Evolutionary conservation across 2,797 vertebrate species (phyloP).

Genomic region (Tympanoctomys barrerae): DNA sequence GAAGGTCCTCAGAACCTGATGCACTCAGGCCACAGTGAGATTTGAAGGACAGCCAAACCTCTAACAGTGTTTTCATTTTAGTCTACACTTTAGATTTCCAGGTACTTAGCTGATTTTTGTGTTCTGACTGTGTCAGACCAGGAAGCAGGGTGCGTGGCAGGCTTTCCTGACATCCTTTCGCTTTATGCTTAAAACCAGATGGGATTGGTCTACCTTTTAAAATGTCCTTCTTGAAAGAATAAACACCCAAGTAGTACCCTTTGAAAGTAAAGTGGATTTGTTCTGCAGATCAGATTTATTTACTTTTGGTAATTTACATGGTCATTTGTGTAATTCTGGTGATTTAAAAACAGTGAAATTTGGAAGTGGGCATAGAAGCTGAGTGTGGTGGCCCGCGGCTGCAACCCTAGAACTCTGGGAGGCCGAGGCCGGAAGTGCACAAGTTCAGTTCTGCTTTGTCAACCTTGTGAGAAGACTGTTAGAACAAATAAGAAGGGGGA

Average conservation of each 20-base stretch:
- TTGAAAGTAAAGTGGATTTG: not conserved
- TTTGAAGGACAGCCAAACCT: not conserved
- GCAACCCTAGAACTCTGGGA: not conserved
- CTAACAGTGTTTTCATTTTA: constrained; percentile 37
- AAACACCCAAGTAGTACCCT: not conserved
- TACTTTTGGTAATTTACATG: constrained; percentile 5
- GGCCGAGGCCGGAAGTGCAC: not conserved
- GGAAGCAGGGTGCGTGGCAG: not conserved
- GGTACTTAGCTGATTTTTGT: not conserved
- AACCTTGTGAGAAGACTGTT: not conserved
- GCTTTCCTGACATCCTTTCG: not conserved
- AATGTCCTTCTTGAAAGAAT: constrained; percentile 3
- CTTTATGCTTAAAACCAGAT: not conserved
- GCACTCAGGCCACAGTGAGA: not conserved
- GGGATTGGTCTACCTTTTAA: not conserved
- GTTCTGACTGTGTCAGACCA: not conserved
- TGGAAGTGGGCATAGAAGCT: not conserved
- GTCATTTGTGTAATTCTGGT: not conserved
- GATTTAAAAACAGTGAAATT: constrained; percentile 7
- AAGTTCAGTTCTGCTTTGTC: not conserved
- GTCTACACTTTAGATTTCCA: not conserved
- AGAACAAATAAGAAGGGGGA: no score
- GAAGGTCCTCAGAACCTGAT: constrained; percentile 5
- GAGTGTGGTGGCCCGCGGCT: not conserved
- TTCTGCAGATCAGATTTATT: not conserved